Base-by-base conservation (phyloP, 1,140 invertebrate species). In the Andricus grossulariae region DNA sequence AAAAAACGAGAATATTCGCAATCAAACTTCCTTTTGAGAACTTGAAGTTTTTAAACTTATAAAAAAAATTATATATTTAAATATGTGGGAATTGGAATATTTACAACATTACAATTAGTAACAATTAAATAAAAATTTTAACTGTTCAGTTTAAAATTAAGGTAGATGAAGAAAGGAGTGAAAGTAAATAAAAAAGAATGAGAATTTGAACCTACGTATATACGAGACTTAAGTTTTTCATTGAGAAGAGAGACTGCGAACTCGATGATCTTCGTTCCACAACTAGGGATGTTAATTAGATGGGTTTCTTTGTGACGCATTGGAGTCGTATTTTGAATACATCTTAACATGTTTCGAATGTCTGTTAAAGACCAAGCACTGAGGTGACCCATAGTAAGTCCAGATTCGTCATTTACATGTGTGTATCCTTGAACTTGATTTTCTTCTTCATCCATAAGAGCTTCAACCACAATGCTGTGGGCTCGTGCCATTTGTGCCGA, bases 301-400 rank as follows among this genome's bases (percentile, higher is more conserved):
- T 97, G 96, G 0, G 96, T 95, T 80, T 95, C 92, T 86, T 97
- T 97, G 87, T 97, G 96, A 15, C 96, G 92, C 93, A 97, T 96
- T 1, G 97, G 97, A n/a, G 96, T 95, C 1, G 96, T 96, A 88
- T 96, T 96, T 92, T 96, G 96, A 85, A 96, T 95, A 89, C 95
- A 96, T 84, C 94, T 93, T 49, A 96, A 88, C 91, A 97, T 94
- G 84, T 95, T 94, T 70, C 95, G 92, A 54, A 97, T 94, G 84
- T 97, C 96, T 39, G 92, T 94, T 4, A 97, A 91, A 0, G 96
- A 95, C 96, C 96, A 97, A 0, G 96, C 92, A 73, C 94, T 95
- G 2, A 97, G 92, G 81, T 97, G 96, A 1, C 94, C 94, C 94
- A 97, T 96, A 74, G 94, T 94, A 86, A 97, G 93, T 52, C 96